phyloP scores from a whole-genome alignment of 2,113 vertebrate species.

The Phyllostomus hastatus region DNA sequence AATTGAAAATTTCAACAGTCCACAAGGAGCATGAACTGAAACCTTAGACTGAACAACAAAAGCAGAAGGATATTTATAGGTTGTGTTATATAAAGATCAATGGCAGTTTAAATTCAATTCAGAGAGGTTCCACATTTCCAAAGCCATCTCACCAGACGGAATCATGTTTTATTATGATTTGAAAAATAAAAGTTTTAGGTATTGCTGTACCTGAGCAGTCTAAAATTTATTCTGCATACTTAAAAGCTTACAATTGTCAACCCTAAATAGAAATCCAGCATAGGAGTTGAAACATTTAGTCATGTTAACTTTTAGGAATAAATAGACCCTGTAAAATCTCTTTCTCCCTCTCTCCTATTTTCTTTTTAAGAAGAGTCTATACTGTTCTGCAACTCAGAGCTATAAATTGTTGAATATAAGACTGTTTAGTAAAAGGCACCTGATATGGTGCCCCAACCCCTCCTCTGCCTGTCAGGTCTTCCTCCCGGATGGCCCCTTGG shows the following conservation, averaged over 20 bases:
- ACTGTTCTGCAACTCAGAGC: background rate
- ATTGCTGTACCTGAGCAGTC: no score
- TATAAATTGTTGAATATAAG: background rate
- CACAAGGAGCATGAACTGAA: background rate
- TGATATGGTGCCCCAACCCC: background rate
- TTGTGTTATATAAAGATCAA: background rate
- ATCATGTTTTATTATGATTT: background rate
- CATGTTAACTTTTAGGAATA: background rate
- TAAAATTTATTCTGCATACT: background rate
- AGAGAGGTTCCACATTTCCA: background rate
- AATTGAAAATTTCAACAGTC: background rate
- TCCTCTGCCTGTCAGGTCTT: accelerated
- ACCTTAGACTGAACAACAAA: background rate
- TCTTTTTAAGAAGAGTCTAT: background rate
- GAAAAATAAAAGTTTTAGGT: background rate
- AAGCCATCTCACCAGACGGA: background rate
- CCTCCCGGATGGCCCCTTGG: accelerated
- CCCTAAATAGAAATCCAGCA: background rate
- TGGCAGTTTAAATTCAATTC: background rate
- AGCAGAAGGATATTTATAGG: background rate
- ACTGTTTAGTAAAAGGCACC: background rate
- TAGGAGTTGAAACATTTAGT: no score
- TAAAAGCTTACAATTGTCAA: background rate
- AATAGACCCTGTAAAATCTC: background rate
- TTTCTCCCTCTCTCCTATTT: background rate